phyloP scores from a whole-genome alignment of 2,113 vertebrate species.

The Gymnarchus niloticus region DNA sequence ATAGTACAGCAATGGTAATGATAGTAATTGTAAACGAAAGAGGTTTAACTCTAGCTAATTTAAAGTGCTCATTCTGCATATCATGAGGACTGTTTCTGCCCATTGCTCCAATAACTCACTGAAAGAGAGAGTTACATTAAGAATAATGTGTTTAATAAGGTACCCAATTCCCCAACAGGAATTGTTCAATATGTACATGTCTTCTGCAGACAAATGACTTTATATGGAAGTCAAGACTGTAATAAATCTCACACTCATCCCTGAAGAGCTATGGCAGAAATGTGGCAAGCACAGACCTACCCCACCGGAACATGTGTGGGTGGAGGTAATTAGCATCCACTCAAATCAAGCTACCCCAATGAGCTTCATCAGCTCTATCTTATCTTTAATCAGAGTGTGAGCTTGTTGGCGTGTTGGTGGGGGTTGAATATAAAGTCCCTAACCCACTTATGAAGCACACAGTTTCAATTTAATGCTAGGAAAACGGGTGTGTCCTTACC shows the following conservation, averaged over 20 bases:
- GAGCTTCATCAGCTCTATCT: neutral
- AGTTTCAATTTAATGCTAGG: neutral
- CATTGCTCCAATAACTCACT: neutral
- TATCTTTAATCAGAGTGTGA: neutral
- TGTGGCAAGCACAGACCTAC: neutral
- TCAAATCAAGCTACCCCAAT: neutral
- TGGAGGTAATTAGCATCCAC: neutral
- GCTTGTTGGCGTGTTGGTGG: neutral
- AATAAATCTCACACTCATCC: neutral
- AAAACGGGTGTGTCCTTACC: neutral
- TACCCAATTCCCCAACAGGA: neutral
- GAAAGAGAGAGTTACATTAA: neutral
- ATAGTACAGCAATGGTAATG: neutral
- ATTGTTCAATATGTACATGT: neutral
- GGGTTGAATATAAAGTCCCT: neutral
- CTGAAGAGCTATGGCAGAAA: neutral
- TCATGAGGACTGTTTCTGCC: neutral
- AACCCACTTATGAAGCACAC: neutral
- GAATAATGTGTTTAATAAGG: neutral
- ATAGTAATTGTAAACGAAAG: neutral
- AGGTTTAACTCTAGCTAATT: neutral
- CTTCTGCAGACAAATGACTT: neutral
- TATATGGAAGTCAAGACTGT: neutral
- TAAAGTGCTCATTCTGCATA: neutral
- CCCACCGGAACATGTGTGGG: neutral